Conservation (phyloP, 2,113 vertebrate genomes). For the Elaphurus davidianus region DNA sequence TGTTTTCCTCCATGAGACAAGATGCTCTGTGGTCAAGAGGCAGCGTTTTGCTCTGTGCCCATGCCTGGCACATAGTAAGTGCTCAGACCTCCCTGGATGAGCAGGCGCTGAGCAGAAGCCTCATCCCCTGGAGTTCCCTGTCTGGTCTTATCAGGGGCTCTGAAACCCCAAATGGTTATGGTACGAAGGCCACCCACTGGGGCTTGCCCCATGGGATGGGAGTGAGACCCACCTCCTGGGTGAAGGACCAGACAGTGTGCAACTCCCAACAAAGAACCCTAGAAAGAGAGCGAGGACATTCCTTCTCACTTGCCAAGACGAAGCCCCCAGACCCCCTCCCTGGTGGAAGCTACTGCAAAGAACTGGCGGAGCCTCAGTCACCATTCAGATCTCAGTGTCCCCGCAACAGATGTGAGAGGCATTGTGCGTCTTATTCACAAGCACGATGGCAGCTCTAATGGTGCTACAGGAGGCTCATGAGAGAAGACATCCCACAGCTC, state of each 20-base stretch:
- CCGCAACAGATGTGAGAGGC: not conserved
- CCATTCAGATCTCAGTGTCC: not conserved
- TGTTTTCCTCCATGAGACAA: not conserved
- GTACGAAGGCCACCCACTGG: no score
- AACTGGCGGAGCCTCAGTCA: not conserved
- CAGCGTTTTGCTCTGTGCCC: not conserved
- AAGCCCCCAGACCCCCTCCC: not conserved
- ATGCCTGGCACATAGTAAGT: not conserved
- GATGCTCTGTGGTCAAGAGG: no score
- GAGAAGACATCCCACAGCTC: constrained; percentile 18
- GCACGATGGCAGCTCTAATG: not conserved
- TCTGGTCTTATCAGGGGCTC: not conserved
- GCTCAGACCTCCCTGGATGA: not conserved
- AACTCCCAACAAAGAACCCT: not conserved
- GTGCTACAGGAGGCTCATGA: constrained; percentile 10
- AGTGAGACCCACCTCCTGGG: accelerated
- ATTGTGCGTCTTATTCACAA: not conserved
- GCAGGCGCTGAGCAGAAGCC: accelerated
- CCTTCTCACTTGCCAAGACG: not conserved
- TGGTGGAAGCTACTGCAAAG: not conserved
- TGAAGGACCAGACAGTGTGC: not conserved
- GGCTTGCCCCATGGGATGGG: accelerated
- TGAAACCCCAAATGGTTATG: accelerated
- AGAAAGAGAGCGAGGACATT: accelerated
- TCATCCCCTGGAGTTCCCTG: not conserved